These are phyloP conservation scores for Dipodomys stephensi DNA, from an alignment of 2,113 vertebrate species.

Conservation along the genomic window DNA sequence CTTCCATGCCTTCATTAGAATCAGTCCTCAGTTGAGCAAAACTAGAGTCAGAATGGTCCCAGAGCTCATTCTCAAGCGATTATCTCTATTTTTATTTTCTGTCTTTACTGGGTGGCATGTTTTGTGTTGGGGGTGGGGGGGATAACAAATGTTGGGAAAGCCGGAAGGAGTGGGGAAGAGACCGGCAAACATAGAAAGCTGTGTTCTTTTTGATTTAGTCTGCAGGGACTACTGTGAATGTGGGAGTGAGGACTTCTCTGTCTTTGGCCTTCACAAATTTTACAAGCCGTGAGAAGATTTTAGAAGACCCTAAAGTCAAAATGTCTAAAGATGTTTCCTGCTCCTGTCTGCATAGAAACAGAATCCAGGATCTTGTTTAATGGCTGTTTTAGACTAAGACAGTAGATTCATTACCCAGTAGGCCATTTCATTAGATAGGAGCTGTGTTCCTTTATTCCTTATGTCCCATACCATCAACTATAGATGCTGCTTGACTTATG, in stretches of 20 bases:
- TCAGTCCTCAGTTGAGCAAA: neutral
- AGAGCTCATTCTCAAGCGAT: neutral
- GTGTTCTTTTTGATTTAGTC: neutral
- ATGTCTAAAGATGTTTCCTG: neutral
- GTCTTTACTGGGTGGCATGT: neutral
- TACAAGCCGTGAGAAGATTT: neutral
- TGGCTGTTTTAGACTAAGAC: neutral
- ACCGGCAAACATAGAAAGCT: neutral
- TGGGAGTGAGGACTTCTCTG: neutral
- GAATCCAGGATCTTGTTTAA: neutral
- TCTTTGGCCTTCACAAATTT: neutral
- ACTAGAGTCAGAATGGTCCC: neutral
- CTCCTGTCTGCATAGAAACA: neutral
- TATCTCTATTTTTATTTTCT: neutral
- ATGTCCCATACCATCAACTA: neutral
- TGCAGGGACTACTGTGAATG: neutral
- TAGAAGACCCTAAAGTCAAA: neutral
- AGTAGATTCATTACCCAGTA: neutral
- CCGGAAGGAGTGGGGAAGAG: neutral
- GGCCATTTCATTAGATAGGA: neutral
- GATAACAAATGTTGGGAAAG: too few species aligned
- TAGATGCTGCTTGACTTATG: neutral
- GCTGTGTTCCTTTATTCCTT: slow-evolving; percentile 5
- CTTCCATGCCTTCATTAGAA: neutral
- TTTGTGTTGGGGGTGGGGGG: neutral